A percentile compares a stretch with the other conserved stretches of the same genome.
Evolutionary conservation across 2,113 vertebrate species (phyloP).

Genomic region (Carlito syrichta): DNA sequence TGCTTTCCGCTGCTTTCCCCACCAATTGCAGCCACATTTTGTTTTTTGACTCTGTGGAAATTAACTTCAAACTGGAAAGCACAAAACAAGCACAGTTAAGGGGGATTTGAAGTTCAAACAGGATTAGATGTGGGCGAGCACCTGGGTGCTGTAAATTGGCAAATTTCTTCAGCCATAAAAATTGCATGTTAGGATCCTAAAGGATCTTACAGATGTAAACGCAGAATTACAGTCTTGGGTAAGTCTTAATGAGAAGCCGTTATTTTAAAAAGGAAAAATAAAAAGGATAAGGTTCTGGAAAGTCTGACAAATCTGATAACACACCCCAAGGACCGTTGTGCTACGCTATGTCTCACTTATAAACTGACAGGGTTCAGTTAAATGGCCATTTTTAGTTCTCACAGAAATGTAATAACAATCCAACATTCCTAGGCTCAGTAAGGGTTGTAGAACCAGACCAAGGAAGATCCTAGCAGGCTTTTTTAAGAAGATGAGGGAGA

Average conservation of each 20-base stretch:
- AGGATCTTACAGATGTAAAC: not conserved
- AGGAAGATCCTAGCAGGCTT: not conserved
- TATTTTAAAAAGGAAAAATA: not conserved
- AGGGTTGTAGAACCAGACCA: not conserved
- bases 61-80: not conserved
- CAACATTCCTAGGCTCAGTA: not conserved
- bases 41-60: not conserved
- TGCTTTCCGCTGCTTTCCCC: not conserved
- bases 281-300: not conserved
- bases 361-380: not conserved
- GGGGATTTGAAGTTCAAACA: not conserved
- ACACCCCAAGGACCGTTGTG: not conserved
- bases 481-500: not conserved
- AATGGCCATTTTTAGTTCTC: not conserved
- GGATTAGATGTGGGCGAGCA: not conserved
- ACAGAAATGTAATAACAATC: not conserved
- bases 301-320: not conserved
- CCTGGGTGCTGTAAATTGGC: not conserved
- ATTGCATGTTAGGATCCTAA: not conserved
- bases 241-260: not conserved
- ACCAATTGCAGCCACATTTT: not conserved
- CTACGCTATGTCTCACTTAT: not conserved
- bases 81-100: not conserved
- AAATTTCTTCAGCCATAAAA: not conserved
- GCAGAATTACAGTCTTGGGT: not conserved